Percentiles rank a stretch among this genome's conserved stretches.
These are phyloP conservation scores for Sabellastarte sp. DNA, from an alignment of 2,888 invertebrate genomes.

Conservation along the genomic window DNA sequence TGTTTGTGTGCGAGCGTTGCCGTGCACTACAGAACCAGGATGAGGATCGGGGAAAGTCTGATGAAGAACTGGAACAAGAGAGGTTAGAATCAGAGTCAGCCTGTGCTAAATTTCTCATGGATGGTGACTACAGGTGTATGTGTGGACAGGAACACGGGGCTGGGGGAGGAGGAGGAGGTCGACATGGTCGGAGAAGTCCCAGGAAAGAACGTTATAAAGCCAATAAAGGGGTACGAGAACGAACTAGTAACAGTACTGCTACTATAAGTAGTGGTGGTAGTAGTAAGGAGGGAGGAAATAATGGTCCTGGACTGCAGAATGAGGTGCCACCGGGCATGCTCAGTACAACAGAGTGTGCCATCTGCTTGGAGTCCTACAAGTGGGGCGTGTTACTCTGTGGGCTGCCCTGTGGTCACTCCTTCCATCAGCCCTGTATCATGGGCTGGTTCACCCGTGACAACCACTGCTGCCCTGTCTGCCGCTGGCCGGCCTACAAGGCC, in stretches of 20 bases:
- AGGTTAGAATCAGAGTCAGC: slow-evolving; percentile 25
- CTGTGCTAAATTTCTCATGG: slow-evolving; percentile 37
- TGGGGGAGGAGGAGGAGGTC: too few species aligned
- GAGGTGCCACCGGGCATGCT: slow-evolving; percentile 52
- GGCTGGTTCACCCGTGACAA: slow-evolving; percentile 63
- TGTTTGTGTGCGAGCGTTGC: slow-evolving; percentile 33
- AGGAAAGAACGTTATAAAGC: slow-evolving; percentile 7
- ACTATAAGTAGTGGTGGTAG: neutral
- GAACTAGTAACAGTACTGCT: neutral
- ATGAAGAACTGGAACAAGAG: slow-evolving; percentile 19
- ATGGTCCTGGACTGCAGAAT: neutral
- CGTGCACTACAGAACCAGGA: slow-evolving; percentile 22
- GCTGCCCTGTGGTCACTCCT: slow-evolving; percentile 63
- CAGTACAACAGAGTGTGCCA: slow-evolving; percentile 60
- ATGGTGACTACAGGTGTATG: slow-evolving; percentile 38
- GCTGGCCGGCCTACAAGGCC: slow-evolving; percentile 63
- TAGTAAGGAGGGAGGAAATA: neutral
- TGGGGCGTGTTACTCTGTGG: slow-evolving; percentile 59
- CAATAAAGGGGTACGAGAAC: neutral
- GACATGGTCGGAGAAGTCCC: slow-evolving; percentile 4
- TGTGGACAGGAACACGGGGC: slow-evolving; percentile 14
- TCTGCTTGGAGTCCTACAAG: slow-evolving; percentile 62
- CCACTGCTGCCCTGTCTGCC: slow-evolving; percentile 64
- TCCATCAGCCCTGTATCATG: slow-evolving; percentile 63
- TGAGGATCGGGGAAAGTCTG: slow-evolving; percentile 4